Percentiles rank a stretch among this genome's conserved stretches.
These are phyloP conservation scores for Vanacampus margaritifer DNA, from an alignment of 2,113 vertebrate genomes.

Conservation along the genomic window DNA sequence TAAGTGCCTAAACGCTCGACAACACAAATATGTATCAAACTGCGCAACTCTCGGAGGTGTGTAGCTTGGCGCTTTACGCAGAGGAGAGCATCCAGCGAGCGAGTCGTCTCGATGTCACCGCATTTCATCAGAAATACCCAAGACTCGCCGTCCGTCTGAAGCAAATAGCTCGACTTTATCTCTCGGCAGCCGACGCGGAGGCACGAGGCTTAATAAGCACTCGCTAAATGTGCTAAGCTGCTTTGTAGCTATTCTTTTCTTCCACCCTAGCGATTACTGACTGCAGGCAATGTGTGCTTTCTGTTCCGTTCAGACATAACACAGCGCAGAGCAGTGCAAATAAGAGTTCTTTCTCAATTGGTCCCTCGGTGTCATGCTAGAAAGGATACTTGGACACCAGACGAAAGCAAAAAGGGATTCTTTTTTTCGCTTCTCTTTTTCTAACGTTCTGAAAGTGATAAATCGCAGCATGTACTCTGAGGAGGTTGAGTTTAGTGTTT, in stretches of 20 bases:
- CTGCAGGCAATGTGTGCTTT: slow-evolving; percentile 65
- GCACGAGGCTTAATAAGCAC: slow-evolving; percentile 63
- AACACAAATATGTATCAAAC: slow-evolving; percentile 14
- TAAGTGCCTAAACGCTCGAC: slow-evolving; percentile 1
- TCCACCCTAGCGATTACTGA: slow-evolving; percentile 69
- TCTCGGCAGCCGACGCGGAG: slow-evolving; percentile 57
- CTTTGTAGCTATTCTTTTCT: slow-evolving; percentile 66
- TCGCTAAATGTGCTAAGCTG: slow-evolving; percentile 65
- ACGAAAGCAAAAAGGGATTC: slow-evolving; percentile 41
- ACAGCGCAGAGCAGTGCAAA: slow-evolving; percentile 64
- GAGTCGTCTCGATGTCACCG: slow-evolving; percentile 58
- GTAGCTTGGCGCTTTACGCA: slow-evolving; percentile 18
- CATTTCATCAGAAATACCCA: slow-evolving; percentile 72
- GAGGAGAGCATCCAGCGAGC: slow-evolving; percentile 25
- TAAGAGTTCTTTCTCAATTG: slow-evolving; percentile 73
- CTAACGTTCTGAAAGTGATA: slow-evolving; percentile 43
- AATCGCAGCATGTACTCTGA: slow-evolving; percentile 56
- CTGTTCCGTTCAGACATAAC: slow-evolving; percentile 45
- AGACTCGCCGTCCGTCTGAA: slow-evolving; percentile 64
- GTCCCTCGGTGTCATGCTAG: slow-evolving; percentile 70
- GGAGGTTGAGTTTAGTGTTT: slow-evolving; percentile 60
- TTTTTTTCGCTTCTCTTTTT: slow-evolving; percentile 10
- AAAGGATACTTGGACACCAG: slow-evolving; percentile 67
- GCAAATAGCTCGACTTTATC: slow-evolving; percentile 60
- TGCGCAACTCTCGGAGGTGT: slow-evolving; percentile 24